Base-by-base conservation (phyloP, 1,140 invertebrate genomes). In the Agrypnia vestita region DNA sequence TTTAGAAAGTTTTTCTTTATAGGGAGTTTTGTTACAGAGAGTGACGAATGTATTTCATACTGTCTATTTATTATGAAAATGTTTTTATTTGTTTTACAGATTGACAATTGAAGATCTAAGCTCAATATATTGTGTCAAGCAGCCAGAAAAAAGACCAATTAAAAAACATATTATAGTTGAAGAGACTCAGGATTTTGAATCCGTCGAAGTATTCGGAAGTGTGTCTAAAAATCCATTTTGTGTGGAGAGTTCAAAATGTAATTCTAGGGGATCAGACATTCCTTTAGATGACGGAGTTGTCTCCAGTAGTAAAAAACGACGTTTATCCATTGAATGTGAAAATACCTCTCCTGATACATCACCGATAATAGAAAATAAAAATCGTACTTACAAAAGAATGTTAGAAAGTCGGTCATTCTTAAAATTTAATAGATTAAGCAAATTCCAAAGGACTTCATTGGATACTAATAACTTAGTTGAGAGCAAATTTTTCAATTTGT, bases 91-190 rank as follows among this genome's bases (percentile, higher is more conserved):
- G 78, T 72, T 61, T 84, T 82, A 43, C 49, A 84, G 82, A 53
- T 67, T 83, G 77, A 87, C 88, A 72, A 89, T 89, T 84, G 86
- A 90, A 83, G 81, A 85, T 17, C 79, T 90, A 73, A 88, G 85
- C 75, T 86, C 82, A 17, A 90, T 90, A 87, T 90, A 90, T 80
- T 87, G 87, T 82, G 49, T 84, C 19, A 86, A 89, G 79, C 86
- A 88, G 12, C 80, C 82, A 1, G 76, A 12, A 43, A 89, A 89
- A 67, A 87, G 85, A 81, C 84, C 82, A 1, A 76, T 13, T 25
- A 89, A 89, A 71, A 87, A 86, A 81, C 84, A 85, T 11, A 17
- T 84, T 0, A 83, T 86, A 25, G 81, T 75, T 62, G 82, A 84
- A 67, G 80, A 77, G 59, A 79, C 76, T 17, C 82, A 83, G 67